phyloP scores from a whole-genome alignment of 2,888 invertebrate genomes.

The Amaurobius ferox region DNA sequence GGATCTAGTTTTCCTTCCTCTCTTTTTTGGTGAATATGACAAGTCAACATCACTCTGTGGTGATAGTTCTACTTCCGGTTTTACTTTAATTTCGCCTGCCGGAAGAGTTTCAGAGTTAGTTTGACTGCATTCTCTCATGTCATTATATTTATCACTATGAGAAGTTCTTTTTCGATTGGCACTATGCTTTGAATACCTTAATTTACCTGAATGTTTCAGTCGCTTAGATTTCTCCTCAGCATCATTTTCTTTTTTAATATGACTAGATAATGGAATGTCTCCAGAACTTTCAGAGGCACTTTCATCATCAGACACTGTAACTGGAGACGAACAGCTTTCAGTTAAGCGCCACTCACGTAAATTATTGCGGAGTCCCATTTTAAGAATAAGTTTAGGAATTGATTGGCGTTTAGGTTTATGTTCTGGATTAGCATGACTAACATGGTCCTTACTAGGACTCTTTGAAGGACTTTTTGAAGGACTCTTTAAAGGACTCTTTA shows the following conservation, averaged over 20 bases:
- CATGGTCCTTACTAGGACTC: slow-evolving; percentile 7
- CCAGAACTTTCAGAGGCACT: slow-evolving; percentile 23
- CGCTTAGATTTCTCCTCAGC: slow-evolving; percentile 34
- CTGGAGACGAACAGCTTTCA: background rate
- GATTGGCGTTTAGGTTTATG: background rate
- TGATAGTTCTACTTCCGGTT: slow-evolving; percentile 22
- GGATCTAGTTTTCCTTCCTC: slow-evolving; percentile 40
- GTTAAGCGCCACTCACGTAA: background rate
- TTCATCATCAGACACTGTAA: slow-evolving; percentile 16
- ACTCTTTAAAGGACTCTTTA: too few relatives aligned
- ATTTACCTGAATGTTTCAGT: slow-evolving; percentile 12
- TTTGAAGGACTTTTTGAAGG: slow-evolving; percentile 15
- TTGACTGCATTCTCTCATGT: slow-evolving; percentile 12
- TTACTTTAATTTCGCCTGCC: slow-evolving; percentile 47
- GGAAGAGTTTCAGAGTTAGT: slow-evolving; percentile 49
- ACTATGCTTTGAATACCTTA: slow-evolving; percentile 44
- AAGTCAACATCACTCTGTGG: background rate
- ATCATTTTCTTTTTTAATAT: slow-evolving; percentile 35
- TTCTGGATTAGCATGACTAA: background rate
- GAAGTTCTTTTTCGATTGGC: slow-evolving; percentile 49
- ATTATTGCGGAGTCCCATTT: background rate
- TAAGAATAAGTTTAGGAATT: background rate
- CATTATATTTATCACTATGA: slow-evolving; percentile 38
- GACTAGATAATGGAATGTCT: slow-evolving; percentile 32
- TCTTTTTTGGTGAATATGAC: slow-evolving; percentile 35